Evolutionary conservation across 2,888 invertebrate species (phyloP).

Genomic region (Tenodera sinensis): DNA sequence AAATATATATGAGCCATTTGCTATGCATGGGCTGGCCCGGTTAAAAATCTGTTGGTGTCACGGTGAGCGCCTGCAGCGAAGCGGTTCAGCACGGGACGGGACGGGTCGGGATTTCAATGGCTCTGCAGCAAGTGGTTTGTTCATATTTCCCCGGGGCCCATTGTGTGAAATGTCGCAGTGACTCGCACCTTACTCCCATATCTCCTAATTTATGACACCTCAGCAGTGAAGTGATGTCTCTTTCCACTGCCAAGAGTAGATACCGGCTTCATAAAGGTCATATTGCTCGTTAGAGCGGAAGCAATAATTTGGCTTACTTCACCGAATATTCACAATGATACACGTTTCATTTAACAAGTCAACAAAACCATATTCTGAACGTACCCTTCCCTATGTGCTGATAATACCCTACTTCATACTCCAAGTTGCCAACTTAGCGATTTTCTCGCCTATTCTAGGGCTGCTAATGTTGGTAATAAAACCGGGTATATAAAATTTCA

Average conservation of each 20-base stretch:
- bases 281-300: neutral
- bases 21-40: neutral
- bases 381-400: no score
- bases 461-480: no score
- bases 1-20: no score
- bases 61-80: neutral
- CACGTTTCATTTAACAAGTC: neutral
- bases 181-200: neutral
- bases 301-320: neutral
- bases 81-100: no score
- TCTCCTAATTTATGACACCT: neutral
- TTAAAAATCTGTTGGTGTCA: neutral
- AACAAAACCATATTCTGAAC: no score
- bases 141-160: neutral
- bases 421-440: no score
- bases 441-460: no score
- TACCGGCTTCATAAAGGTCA: neutral
- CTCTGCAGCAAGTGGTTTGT: neutral
- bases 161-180: neutral
- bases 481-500: no score
- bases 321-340: neutral
- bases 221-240: neutral
- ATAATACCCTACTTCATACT: no score
- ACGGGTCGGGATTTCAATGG: neutral
- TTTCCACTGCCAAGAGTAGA: neutral